Base-by-base conservation (phyloP, 2,888 invertebrate genomes). In the Hyles lineata region DNA sequence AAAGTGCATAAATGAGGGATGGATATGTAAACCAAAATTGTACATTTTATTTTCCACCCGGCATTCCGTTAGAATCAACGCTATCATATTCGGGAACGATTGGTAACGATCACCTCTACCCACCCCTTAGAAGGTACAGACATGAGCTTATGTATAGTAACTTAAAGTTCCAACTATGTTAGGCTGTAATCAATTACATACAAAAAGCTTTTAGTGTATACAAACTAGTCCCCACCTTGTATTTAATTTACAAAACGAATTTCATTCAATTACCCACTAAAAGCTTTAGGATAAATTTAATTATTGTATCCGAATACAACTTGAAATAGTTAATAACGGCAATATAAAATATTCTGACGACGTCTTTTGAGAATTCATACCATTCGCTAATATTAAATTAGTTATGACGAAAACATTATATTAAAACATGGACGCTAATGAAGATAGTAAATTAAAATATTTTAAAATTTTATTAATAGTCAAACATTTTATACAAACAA, bases 161-260 rank as follows among this genome's bases (percentile, higher is more conserved):
- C 5, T 1, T 55, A 55, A 55, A 4, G 6, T 1, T 7, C 55
- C n/a, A 55, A 6, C 55, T 55, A 55, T 3, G 19, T 55, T 17
- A 55, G n/a, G 19, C 2, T 55, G n/a, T 55, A 55, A n/a, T 1
- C 5, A 55, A 55, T 55, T 17, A 77, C 80, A 82, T 75, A 79
- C 77, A 79, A 83, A 87, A 89, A 88, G 87, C 89, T 90, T 90
- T 90, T 88, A 89, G 85, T 86, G 82, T 83, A 82, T 85, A 86
- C 85, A 83, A 86, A 88, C 89, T 89, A 88, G 87, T 87, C 87
- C 82, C 79, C 78, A 82, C 83, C 84, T 85, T 84, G 82, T 81
- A 82, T 81, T 85, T 83, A 79, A 81, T 82, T 80, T 82, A 83
- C 84, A 77, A 85, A 89, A 89, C 88, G 81, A 87, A 87, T 87